Percentiles rank a stretch among this genome's conserved stretches.
Conservation (phyloP, 2,888 invertebrate species). For the Agapetus fuscipes region DNA sequence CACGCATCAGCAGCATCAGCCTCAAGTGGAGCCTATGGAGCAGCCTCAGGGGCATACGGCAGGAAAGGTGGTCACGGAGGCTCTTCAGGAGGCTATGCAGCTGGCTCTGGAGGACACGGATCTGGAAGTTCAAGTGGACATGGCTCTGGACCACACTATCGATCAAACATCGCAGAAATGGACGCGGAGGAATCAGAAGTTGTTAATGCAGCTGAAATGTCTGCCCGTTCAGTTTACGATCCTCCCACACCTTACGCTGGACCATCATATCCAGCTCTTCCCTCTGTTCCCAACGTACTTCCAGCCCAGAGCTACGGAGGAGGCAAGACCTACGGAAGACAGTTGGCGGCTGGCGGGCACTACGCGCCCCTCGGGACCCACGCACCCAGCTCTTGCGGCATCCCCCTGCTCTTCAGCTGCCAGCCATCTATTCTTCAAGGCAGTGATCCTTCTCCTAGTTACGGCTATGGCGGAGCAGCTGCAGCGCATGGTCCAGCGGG, state of each 20-base stretch:
- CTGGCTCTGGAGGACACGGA: conserved; percentile 1
- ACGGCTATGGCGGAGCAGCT: background rate
- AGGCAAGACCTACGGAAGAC: too few species aligned
- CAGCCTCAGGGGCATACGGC: background rate
- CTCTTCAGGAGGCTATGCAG: background rate
- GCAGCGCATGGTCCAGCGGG: conserved; percentile 5
- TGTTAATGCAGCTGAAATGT: background rate
- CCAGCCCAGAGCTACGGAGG: conserved; percentile 2
- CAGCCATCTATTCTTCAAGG: conserved; percentile 37
- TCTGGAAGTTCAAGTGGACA: background rate
- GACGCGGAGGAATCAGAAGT: background rate
- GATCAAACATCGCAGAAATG: background rate
- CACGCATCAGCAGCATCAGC: background rate
- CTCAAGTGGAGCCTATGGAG: background rate
- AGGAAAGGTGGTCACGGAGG: background rate
- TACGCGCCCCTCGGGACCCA: background rate
- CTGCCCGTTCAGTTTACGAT: conserved; percentile 9
- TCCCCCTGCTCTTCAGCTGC: conserved; percentile 38
- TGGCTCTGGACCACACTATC: conserved; percentile 5
- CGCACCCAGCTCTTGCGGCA: conserved; percentile 27
- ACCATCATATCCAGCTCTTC: conserved; percentile 3
- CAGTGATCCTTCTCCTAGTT: conserved; percentile 18
- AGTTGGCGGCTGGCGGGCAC: background rate
- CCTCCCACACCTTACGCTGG: conserved; percentile 3
- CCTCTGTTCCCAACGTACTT: conserved; percentile 2